These are phyloP conservation scores for Galeopterus variegatus DNA, from an alignment of 2,113 vertebrate species.

Conservation along the genomic window DNA sequence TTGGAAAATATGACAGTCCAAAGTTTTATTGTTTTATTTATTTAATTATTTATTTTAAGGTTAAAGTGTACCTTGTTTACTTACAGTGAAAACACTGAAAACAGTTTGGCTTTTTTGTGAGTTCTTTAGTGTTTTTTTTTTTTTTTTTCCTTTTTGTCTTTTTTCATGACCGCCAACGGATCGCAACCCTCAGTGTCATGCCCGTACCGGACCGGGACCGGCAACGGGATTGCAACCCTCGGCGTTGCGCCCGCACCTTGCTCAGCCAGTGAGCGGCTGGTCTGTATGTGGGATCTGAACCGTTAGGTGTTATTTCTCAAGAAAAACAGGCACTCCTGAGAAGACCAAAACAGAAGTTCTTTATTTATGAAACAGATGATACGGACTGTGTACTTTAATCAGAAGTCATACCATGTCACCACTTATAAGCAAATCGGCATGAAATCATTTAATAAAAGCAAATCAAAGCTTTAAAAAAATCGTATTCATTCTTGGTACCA, in stretches of 20 bases:
- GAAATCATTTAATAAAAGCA: neutral
- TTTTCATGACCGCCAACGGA: no score
- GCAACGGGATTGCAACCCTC: no score
- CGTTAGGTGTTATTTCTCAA: neutral
- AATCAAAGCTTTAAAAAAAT: neutral
- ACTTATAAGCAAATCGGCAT: neutral
- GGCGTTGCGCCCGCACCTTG: no score
- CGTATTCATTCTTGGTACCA: neutral
- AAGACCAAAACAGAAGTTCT: neutral
- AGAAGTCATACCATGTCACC: neutral
- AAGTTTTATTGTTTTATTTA: neutral
- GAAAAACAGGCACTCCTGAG: neutral
- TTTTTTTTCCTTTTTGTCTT: no score
- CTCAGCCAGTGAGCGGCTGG: no score
- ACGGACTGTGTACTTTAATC: neutral
- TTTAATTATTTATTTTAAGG: constrained; percentile 6
- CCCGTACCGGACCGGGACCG: no score
- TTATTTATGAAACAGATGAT: constrained; percentile 12
- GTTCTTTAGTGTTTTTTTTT: constrained; percentile 53
- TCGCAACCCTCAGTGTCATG: no score
- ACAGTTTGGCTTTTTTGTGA: neutral
- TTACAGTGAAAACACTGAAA: constrained; percentile 37
- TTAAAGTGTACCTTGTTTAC: constrained; percentile 1
- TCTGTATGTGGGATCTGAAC: no score
- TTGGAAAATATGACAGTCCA: constrained; percentile 37